A percentile compares a stretch with the other conserved stretches of the same genome.
Evolutionary conservation across 2,113 vertebrate species (phyloP).

Genomic region (Haemorhous mexicanus): DNA sequence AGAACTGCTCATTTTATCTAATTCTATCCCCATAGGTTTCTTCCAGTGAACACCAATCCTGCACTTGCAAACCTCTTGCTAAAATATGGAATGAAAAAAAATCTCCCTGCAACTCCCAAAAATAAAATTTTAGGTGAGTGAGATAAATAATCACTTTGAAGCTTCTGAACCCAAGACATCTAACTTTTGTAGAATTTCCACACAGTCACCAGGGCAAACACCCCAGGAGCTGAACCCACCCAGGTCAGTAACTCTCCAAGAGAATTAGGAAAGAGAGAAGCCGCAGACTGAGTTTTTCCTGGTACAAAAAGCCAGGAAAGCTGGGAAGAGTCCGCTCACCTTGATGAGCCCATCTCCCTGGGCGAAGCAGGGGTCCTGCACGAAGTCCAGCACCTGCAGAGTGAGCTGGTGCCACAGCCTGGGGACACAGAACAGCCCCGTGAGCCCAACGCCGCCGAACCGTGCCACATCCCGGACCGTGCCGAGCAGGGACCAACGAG

Average conservation of each 20-base stretch:
- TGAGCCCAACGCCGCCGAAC: neutral
- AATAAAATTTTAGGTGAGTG: fast-evolving
- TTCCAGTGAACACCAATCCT: too few species aligned
- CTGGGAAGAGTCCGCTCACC: conserved; percentile 59
- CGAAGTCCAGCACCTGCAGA: conserved; percentile 88
- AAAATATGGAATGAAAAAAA: fast-evolving
- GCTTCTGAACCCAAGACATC: fast-evolving
- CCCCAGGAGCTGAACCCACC: too few species aligned
- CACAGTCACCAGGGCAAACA: fast-evolving
- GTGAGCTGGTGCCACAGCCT: conserved; percentile 97
- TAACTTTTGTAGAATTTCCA: fast-evolving
- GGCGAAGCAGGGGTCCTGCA: conserved; percentile 91
- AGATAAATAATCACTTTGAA: neutral
- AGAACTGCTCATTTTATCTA: fast-evolving
- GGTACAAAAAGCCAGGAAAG: fast-evolving
- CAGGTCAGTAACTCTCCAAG: fast-evolving
- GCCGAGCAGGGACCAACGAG: fast-evolving
- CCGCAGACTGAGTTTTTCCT: fast-evolving
- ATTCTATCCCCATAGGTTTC: neutral
- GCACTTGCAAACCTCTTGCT: fast-evolving
- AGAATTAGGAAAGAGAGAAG: too few species aligned
- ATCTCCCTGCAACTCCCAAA: fast-evolving
- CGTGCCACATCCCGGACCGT: fast-evolving
- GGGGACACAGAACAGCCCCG: neutral
- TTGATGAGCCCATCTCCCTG: conserved; percentile 94